These are phyloP conservation scores for Drosophila histrio DNA, from an alignment of 2,888 invertebrate genomes.

Conservation along the genomic window DNA sequence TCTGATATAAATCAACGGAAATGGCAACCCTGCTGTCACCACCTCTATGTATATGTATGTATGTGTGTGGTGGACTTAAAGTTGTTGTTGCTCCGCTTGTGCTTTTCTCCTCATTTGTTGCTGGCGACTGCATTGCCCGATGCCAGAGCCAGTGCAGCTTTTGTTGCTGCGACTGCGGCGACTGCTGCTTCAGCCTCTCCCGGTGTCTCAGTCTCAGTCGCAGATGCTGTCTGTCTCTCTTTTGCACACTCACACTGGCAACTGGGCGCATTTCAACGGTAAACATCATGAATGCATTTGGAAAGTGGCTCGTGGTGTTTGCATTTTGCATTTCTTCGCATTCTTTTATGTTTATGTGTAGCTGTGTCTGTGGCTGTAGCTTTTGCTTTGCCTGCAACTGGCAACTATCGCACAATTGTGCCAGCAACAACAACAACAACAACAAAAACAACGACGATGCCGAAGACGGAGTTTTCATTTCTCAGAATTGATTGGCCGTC, in stretches of 20 bases:
- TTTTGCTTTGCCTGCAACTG: constrained; percentile 54
- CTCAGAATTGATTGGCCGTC: constrained; percentile 81
- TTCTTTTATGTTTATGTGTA: constrained; percentile 77
- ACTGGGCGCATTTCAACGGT: constrained; percentile 79
- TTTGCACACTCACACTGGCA: constrained; percentile 47
- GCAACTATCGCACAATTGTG: constrained; percentile 69
- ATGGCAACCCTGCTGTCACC: constrained; percentile 47
- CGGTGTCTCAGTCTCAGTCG: constrained; percentile 5
- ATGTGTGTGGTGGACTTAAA: constrained; percentile 30
- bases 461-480: constrained; percentile 78
- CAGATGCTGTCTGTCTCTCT: constrained; percentile 40
- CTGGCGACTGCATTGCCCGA: constrained; percentile 34
- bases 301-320: constrained; percentile 82
- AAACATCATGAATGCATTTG: constrained; percentile 81
- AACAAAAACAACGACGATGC: constrained; percentile 44
- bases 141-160: constrained; percentile 25
- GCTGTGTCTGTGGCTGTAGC: constrained; percentile 44
- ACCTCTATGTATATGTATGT: constrained; percentile 18
- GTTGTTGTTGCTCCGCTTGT: constrained; percentile 39
- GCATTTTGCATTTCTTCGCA: constrained; percentile 79
- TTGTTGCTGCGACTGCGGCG: constrained; percentile 14
- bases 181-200: background rate
- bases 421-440: constrained; percentile 55
- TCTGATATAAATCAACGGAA: constrained; percentile 24
- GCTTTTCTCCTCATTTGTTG: constrained; percentile 68